These are phyloP conservation scores for Orcinus orca DNA, from an alignment of 2,113 vertebrate genomes.

Conservation along the genomic window DNA sequence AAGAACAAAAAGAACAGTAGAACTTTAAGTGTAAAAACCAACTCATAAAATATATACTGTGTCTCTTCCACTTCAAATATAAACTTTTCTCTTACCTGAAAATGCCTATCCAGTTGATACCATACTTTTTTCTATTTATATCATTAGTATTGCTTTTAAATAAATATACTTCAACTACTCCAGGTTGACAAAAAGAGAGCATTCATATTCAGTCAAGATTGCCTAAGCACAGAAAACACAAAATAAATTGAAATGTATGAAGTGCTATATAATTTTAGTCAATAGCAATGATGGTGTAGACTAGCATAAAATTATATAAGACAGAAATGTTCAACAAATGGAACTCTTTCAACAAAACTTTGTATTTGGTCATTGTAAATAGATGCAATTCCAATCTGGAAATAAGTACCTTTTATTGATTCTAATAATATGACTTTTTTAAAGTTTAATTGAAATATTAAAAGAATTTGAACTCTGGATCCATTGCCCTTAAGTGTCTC, in stretches of 20 bases:
- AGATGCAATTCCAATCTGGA: not conserved
- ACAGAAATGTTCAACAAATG: not conserved
- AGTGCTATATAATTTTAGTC: not conserved
- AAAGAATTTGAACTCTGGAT: not conserved
- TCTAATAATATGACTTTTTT: not conserved
- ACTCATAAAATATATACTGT: not conserved
- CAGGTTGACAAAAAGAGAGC: not conserved
- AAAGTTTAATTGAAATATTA: not conserved
- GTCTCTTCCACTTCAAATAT: not conserved
- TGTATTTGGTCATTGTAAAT: not conserved
- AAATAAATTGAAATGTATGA: not conserved
- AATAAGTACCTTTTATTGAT: not conserved
- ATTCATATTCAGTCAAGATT: not conserved
- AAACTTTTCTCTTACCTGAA: not conserved
- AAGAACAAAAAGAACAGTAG: constrained; percentile 25
- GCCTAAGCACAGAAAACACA: not conserved
- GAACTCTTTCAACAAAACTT: not conserved
- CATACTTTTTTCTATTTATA: not conserved
- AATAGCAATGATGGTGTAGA: not conserved
- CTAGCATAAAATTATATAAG: not conserved
- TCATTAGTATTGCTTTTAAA: not conserved
- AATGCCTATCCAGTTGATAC: not conserved
- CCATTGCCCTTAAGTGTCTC: not conserved
- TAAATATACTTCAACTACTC: not conserved
- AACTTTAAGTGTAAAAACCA: not conserved